Conservation (phyloP, 2,888 invertebrate species). For the Agrilus biguttatus region DNA sequence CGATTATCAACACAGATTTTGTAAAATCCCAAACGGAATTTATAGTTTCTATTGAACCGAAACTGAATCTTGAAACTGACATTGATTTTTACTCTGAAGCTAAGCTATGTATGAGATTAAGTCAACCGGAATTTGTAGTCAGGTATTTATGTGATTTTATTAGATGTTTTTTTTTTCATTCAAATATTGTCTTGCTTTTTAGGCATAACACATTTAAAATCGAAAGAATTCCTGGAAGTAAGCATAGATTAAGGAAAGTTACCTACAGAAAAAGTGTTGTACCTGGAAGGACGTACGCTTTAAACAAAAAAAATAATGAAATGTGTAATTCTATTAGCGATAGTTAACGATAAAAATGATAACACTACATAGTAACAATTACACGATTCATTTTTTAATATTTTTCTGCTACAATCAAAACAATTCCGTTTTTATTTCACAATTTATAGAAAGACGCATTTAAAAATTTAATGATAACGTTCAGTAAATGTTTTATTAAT, state of each 20-base stretch:
- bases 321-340: slow-evolving; percentile 44
- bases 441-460: too few relatives aligned
- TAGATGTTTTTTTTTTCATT: neutral
- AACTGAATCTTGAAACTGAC: slow-evolving; percentile 55
- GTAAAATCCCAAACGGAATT: slow-evolving; percentile 53
- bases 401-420: too few relatives aligned
- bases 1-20: slow-evolving; percentile 48
- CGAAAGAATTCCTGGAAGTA: slow-evolving; percentile 48
- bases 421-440: too few relatives aligned
- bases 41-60: slow-evolving; percentile 48
- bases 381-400: neutral
- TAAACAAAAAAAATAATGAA: slow-evolving; percentile 66
- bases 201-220: slow-evolving; percentile 51
- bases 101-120: slow-evolving; percentile 63
- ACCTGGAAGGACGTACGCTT: slow-evolving; percentile 56
- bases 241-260: slow-evolving; percentile 43
- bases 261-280: slow-evolving; percentile 38
- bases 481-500: too few relatives aligned
- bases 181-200: slow-evolving; percentile 4
- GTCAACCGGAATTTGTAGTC: slow-evolving; percentile 48
- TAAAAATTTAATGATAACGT: too few relatives aligned
- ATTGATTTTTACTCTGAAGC: slow-evolving; percentile 62
- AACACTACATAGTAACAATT: neutral
- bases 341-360: slow-evolving; percentile 6
- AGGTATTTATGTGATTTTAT: slow-evolving; percentile 32